Evolutionary conservation across 2,113 vertebrate species (phyloP).

Genomic region (Dipodomys spectabilis): DNA sequence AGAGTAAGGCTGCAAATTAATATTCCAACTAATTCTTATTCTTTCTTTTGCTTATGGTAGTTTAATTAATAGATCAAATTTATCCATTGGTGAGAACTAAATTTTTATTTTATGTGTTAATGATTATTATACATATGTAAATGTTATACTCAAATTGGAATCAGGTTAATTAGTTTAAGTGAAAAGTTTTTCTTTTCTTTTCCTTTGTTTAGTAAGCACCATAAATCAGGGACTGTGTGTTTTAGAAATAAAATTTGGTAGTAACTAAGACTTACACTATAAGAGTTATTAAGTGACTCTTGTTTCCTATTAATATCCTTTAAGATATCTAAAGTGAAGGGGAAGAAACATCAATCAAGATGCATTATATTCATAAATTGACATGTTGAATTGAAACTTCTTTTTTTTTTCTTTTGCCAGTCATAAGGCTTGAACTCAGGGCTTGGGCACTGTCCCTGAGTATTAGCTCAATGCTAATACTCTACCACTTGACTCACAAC

Average conservation of each 20-base stretch:
- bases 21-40: background rate
- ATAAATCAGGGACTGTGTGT: background rate
- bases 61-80: constrained; percentile 14
- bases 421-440: background rate
- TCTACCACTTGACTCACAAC: no score
- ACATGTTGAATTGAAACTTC: no score
- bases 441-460: no score
- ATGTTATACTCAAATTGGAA: background rate
- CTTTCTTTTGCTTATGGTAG: background rate
- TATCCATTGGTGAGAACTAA: background rate
- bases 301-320: background rate
- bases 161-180: background rate
- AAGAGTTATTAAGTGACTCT: background rate
- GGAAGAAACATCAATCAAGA: no score
- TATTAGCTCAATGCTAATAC: no score
- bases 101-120: background rate
- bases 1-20: background rate
- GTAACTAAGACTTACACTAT: background rate
- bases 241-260: background rate
- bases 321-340: background rate
- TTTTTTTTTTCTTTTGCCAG: no score
- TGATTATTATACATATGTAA: constrained; percentile 7
- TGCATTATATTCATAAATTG: no score
- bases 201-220: background rate
- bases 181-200: background rate